Conservation (phyloP, 2,797 vertebrate genomes). For the Eulemur albifrons region DNA sequence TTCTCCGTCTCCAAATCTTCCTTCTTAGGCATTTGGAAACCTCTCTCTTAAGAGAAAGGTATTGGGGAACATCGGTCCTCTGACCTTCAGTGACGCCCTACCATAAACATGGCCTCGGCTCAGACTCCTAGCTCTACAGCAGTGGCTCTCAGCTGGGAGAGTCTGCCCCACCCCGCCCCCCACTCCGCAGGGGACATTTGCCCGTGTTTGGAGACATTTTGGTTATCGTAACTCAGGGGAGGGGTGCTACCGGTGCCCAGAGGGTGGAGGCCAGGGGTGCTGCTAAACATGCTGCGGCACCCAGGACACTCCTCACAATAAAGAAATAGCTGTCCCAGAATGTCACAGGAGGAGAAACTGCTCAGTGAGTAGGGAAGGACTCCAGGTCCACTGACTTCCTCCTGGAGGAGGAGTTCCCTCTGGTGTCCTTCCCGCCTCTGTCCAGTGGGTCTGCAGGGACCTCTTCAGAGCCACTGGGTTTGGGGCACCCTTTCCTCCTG, state of each 20-base stretch:
- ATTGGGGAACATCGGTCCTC: not conserved
- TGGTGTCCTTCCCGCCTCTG: not conserved
- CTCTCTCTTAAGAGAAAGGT: not conserved
- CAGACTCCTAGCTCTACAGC: not conserved
- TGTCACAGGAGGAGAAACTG: not conserved
- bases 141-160: not conserved
- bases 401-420: not conserved
- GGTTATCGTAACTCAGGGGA: not conserved
- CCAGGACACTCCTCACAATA: not conserved
- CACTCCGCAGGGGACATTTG: not conserved
- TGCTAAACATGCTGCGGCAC: not conserved
- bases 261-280: not conserved
- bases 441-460: not conserved
- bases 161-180: not conserved
- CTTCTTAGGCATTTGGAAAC: not conserved
- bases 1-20: not conserved
- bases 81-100: rapidly evolving
- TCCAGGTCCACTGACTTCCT: not conserved
- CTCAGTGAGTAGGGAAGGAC: not conserved
- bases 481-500: not conserved
- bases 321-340: not conserved
- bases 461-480: not conserved
- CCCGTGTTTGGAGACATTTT: not conserved
- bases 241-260: too few relatives aligned
- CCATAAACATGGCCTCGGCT: not conserved